Base-by-base conservation (phyloP, 2,797 vertebrate genomes). In the Lithobates sylvaticus region DNA sequence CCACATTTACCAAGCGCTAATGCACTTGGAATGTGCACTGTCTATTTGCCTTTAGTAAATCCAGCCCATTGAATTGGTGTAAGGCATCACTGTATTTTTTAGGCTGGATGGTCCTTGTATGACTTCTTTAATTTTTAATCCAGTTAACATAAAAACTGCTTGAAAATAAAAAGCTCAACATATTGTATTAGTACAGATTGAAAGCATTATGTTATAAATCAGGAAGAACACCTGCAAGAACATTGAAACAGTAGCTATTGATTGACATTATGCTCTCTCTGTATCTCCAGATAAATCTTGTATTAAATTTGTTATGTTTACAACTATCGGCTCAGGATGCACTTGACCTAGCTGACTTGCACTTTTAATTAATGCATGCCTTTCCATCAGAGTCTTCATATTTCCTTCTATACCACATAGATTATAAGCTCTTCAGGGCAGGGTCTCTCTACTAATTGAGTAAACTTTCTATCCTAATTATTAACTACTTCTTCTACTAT, bases 231-330 rank as follows among this genome's bases (percentile, higher is more conserved):
- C 79, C 79, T 72, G 79, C 27, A 81, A 42, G 39, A 61, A 68
- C 26, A 50, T n/a, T 21, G 70, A 74, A 75, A 69, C 58, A 68
- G 71, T 75, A 79, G 32, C 71, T 85, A 85, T 85, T 80, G 84
- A 86, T 81, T 76, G 84, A 69, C 78, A 81, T 82, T 47, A 39
- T 76, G 74, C 65, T 86, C 64, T 47, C 65, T 81, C 23, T 69
- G 72, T 76, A 81, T 82, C 73, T 86, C 29, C 65, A 76, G 78
- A 68, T 81, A 76, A 76, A 69, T 81, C 61, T 32, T 44, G 73
- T 81, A 69, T 81, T 70, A 86, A 67, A 81, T 50, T 69, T 86
- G 78, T 86, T 86, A 85, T 76, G 72, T 81, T 86, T 86, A 80
- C 78, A 76, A 39, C 58, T 50, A 39, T 64, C 73, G 18, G 73